phyloP scores from a whole-genome alignment of 2,888 invertebrate species.

The Anthophora plumipes region DNA sequence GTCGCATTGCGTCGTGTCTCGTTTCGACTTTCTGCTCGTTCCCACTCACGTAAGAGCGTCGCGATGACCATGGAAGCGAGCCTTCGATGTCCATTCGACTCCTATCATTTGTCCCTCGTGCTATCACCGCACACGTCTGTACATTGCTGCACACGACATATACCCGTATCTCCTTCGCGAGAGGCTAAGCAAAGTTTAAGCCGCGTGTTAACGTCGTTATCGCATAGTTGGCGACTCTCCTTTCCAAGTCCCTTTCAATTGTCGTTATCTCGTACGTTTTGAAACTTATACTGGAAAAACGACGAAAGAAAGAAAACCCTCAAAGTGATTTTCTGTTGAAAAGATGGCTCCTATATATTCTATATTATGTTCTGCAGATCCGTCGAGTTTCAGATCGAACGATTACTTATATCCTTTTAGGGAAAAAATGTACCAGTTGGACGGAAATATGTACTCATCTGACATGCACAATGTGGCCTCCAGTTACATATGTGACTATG shows the following conservation, averaged over 20 bases:
- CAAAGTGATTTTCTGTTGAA: no score
- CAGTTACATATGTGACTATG: no score
- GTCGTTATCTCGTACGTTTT: no score
- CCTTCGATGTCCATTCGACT: slow-evolving; percentile 1
- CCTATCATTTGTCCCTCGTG: slow-evolving; percentile 15
- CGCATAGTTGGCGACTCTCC: no score
- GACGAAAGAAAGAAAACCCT: no score
- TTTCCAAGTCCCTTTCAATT: no score
- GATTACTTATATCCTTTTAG: background rate
- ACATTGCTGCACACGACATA: background rate
- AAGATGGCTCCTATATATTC: no score
- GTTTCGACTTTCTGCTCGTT: slow-evolving; percentile 9
- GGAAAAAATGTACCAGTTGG: slow-evolving; percentile 16
- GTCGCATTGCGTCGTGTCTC: slow-evolving; percentile 37
- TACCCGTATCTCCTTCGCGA: background rate
- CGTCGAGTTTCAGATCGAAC: no score
- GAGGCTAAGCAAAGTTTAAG: slow-evolving; percentile 10
- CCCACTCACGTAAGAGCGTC: slow-evolving; percentile 13
- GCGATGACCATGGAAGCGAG: background rate
- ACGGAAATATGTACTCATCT: slow-evolving; percentile 5
- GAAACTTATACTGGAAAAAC: no score
- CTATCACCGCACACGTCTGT: no score
- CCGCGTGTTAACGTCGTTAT: slow-evolving; percentile 1
- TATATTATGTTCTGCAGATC: no score
- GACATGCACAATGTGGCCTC: slow-evolving; percentile 13